Evolutionary conservation across 2,113 vertebrate species (phyloP).

Genomic region (Elgaria multicarinata): DNA sequence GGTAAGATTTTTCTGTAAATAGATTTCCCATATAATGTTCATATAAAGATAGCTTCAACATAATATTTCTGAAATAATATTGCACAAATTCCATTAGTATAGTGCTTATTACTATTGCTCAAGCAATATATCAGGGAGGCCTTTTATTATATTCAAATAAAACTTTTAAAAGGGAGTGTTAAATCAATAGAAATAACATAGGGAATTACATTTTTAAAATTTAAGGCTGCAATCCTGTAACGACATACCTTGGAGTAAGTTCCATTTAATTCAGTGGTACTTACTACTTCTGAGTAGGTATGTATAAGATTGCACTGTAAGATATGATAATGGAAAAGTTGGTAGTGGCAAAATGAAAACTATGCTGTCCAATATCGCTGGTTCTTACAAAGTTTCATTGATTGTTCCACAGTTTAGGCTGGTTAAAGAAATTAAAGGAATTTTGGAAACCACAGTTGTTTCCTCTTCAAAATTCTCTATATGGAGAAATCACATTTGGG

Average conservation of each 20-base stretch:
- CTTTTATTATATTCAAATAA: slow-evolving; percentile 19
- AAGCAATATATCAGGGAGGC: slow-evolving; percentile 36
- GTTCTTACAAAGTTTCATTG: background rate
- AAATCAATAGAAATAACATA: background rate
- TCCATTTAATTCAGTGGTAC: background rate
- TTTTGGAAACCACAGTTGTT: slow-evolving; percentile 18
- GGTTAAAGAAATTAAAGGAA: background rate
- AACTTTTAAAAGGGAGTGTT: slow-evolving; percentile 35
- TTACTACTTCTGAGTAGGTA: background rate
- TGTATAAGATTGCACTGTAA: background rate
- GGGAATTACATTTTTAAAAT: background rate
- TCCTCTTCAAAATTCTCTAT: slow-evolving; percentile 11
- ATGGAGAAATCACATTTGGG: no score
- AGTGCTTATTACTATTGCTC: slow-evolving; percentile 34
- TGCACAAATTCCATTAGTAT: slow-evolving; percentile 32
- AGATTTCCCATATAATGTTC: slow-evolving; percentile 9
- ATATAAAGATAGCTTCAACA: slow-evolving; percentile 16
- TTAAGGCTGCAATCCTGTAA: background rate
- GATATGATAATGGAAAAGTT: slow-evolving; percentile 26
- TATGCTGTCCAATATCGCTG: background rate
- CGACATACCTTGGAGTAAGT: background rate
- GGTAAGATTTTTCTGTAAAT: slow-evolving; percentile 3
- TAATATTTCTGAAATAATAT: slow-evolving; percentile 18
- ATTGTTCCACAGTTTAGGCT: background rate
- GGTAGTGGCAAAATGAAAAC: background rate